Evolutionary conservation across 2,113 vertebrate genomes (phyloP).

Genomic region (Marcusenius ussheri): DNA sequence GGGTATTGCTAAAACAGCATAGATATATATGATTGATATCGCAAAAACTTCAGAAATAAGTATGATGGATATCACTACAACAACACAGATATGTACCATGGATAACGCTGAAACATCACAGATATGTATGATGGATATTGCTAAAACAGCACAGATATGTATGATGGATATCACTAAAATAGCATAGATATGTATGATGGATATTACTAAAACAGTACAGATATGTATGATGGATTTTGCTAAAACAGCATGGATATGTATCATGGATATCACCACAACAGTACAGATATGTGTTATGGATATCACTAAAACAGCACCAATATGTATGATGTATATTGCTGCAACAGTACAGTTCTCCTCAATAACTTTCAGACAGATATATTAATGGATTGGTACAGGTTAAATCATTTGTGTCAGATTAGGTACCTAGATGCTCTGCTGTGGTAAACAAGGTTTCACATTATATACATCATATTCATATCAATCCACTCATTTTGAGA

Average conservation of each 20-base stretch:
- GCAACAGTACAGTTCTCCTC: not conserved
- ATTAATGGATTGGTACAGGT: not conserved
- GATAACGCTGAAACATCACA: not conserved
- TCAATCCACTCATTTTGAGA: not conserved
- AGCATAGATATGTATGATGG: not conserved
- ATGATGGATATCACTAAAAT: not conserved
- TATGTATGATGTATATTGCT: not conserved
- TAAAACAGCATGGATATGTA: not conserved
- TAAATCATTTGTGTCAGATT: not conserved
- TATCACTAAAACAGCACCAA: not conserved
- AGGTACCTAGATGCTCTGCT: not conserved
- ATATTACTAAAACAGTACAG: not conserved
- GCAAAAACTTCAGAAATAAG: too few relatives aligned
- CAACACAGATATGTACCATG: not conserved
- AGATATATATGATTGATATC: not conserved
- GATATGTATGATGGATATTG: too few relatives aligned
- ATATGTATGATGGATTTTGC: not conserved
- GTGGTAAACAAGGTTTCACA: not conserved
- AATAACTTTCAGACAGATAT: not conserved
- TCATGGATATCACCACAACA: not conserved
- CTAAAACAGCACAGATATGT: not conserved
- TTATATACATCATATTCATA: not conserved
- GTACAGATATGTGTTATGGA: not conserved
- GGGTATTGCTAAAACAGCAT: not conserved
- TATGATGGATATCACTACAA: not conserved